phyloP scores from a whole-genome alignment of 2,797 vertebrate genomes.

The Falco columbarius region DNA sequence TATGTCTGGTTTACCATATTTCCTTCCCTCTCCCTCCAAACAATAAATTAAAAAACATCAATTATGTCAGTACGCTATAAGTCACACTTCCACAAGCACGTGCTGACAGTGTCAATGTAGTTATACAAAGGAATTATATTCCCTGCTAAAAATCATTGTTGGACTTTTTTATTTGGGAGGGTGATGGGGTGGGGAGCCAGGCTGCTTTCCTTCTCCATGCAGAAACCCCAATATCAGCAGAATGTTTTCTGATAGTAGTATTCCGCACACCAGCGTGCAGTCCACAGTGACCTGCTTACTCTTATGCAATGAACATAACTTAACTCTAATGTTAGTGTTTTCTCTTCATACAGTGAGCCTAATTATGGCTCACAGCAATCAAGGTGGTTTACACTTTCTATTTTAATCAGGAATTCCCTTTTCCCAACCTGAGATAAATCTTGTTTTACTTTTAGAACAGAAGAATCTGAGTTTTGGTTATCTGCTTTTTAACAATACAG shows the following conservation, averaged over 20 bases:
- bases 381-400: not conserved
- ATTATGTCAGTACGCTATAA: not conserved
- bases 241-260: not conserved
- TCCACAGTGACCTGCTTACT: not conserved
- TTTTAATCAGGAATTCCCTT: not conserved
- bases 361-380: not conserved
- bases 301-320: not conserved
- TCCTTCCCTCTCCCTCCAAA: not conserved
- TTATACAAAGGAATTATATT: not conserved
- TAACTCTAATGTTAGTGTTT: not conserved
- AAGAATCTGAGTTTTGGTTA: not conserved
- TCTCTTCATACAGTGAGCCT: not conserved
- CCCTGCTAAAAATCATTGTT: not conserved
- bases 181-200: not conserved
- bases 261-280: not conserved
- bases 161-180: not conserved
- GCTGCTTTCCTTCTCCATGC: not conserved
- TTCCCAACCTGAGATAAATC: not conserved
- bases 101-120: not conserved
- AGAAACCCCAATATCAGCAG: not conserved
- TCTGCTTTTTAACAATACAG: rapidly evolving
- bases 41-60: not conserved
- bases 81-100: not conserved
- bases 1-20: not conserved
- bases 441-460: not conserved